Percentiles rank a stretch among this genome's conserved stretches.
phyloP scores from a whole-genome alignment of 2,888 invertebrate species.

The Esperia sulphurella region DNA sequence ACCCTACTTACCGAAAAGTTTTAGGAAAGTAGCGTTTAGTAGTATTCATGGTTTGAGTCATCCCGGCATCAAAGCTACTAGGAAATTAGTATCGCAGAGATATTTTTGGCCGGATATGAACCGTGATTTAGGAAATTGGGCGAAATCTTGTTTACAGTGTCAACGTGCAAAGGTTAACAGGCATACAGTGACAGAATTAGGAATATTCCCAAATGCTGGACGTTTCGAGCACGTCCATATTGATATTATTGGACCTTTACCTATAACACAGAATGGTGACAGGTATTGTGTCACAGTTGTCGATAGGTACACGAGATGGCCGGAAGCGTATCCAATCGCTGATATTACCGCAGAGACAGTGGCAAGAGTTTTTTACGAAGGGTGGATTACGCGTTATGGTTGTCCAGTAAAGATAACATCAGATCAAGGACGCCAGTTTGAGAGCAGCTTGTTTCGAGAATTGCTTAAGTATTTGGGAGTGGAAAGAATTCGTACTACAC shows the following conservation, averaged over 20 bases:
- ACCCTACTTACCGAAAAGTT: neutral
- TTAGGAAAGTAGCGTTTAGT: constrained; percentile 3
- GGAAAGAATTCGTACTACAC: constrained; percentile 13
- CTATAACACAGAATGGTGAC: neutral
- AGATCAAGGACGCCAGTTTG: constrained; percentile 20
- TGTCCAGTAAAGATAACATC: constrained; percentile 12
- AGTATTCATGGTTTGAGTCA: constrained; percentile 10
- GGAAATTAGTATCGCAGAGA: constrained; percentile 6
- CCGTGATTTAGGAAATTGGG: constrained; percentile 12
- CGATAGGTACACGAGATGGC: constrained; percentile 25
- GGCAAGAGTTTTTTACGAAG: constrained; percentile 19
- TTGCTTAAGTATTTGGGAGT: constrained; percentile 13
- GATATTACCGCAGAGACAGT: constrained; percentile 30
- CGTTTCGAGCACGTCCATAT: constrained; percentile 9
- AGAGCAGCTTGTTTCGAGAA: constrained; percentile 31
- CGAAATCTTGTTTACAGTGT: constrained; percentile 13
- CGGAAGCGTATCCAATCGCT: constrained; percentile 24
- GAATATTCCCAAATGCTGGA: neutral
- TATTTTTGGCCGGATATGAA: constrained; percentile 20
- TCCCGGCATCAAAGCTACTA: constrained; percentile 8
- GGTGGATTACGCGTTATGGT: constrained; percentile 24
- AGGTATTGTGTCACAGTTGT: constrained; percentile 18
- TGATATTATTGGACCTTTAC: constrained; percentile 15
- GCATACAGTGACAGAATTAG: constrained; percentile 9
- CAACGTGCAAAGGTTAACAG: constrained; percentile 16